Percentiles rank a stretch among this genome's conserved stretches.
phyloP scores from a whole-genome alignment of 2,113 vertebrate genomes.

The Anhinga anhinga region DNA sequence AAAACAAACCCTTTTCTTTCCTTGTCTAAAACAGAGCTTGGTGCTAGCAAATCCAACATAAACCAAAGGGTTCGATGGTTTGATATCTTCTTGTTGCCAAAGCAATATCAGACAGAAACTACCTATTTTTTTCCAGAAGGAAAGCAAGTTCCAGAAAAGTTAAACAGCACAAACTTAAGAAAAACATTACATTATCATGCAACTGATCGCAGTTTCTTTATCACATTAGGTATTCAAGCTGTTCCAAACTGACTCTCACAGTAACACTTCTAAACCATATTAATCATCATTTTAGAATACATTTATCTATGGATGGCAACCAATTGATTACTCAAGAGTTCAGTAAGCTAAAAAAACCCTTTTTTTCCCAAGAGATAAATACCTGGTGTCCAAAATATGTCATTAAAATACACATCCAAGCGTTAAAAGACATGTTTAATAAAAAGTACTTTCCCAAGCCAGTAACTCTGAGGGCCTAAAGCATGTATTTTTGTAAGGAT shows the following conservation, averaged over 20 bases:
- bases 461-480: neutral
- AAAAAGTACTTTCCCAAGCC: neutral
- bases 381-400: neutral
- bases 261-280: neutral
- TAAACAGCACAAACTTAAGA: neutral
- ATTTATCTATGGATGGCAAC: neutral
- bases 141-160: neutral
- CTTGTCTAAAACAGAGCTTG: neutral
- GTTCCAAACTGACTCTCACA: conserved; percentile 27
- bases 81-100: neutral
- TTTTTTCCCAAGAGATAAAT: neutral
- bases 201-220: neutral
- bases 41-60: neutral
- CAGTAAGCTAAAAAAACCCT: neutral
- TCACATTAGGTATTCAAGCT: neutral
- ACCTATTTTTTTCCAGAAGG: neutral
- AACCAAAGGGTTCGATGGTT: neutral
- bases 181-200: neutral
- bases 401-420: neutral
- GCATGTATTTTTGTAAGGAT: neutral
- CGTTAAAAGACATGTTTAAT: neutral
- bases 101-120: neutral
- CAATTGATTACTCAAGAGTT: neutral
- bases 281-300: conserved; percentile 10
- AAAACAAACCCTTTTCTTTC: neutral